phyloP scores from a whole-genome alignment of 2,797 vertebrate genomes.

The Enteromius anoplus region DNA sequence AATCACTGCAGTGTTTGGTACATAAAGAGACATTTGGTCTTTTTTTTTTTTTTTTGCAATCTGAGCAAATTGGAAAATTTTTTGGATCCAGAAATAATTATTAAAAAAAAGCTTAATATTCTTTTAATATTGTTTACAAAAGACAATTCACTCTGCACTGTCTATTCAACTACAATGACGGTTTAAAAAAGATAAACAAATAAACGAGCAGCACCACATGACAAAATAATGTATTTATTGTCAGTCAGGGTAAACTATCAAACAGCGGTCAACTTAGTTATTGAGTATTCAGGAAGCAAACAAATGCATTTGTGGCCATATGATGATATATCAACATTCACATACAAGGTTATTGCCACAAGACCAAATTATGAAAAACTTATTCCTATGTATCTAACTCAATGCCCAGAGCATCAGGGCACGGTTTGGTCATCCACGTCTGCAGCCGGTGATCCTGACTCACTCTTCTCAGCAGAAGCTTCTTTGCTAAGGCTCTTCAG shows the following conservation, averaged over 20 bases:
- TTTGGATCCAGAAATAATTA: too few relatives aligned
- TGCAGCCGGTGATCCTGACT: slow-evolving; percentile 9
- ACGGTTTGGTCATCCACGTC: slow-evolving; percentile 31
- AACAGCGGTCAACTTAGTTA: not conserved
- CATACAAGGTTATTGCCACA: not conserved
- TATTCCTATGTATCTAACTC: not conserved
- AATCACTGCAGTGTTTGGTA: not conserved
- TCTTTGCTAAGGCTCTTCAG: slow-evolving; percentile 84
- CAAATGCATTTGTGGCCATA: not conserved
- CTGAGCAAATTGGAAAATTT: too few relatives aligned
- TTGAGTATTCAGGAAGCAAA: not conserved
- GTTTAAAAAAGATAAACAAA: too few relatives aligned
- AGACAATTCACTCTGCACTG: not conserved
- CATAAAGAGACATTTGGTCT: not conserved
- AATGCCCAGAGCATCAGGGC: slow-evolving; percentile 45
- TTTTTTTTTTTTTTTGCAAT: too few relatives aligned
- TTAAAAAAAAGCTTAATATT: not conserved
- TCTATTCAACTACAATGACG: not conserved
- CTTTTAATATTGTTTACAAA: not conserved
- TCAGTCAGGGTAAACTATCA: not conserved
- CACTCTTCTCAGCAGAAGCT: slow-evolving; percentile 29
- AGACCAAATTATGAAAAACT: not conserved
- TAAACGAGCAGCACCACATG: not conserved
- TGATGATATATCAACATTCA: not conserved
- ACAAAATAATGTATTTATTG: slow-evolving; percentile 1